Base-by-base conservation (phyloP, 2,113 vertebrate species). In the Saguinus imperator region DNA sequence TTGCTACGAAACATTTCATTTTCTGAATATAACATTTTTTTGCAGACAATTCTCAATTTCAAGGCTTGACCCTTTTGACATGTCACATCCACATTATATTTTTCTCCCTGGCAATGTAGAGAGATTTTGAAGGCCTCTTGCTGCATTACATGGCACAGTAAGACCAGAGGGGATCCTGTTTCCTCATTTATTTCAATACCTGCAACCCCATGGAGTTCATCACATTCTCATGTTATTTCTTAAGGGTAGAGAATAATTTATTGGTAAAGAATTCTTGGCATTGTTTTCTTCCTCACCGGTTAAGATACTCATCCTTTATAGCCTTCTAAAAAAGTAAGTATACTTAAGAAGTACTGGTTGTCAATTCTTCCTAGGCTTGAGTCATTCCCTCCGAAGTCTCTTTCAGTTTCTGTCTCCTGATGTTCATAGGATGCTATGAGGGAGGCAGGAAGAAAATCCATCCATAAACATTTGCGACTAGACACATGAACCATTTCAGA, bases 391-490 rank as follows among this genome's bases (percentile, higher is more conserved):
- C 43, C 25, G 25, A 48, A 91, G 17, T 61, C 76, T 89, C 6
- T 12, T 35, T 43, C 8, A 90, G 48, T 64, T 86, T 95, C 2
- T n/a, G 68, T 80, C 75, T 94, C 58, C 81, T 14, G 72, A 48
- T 79, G 29, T 86, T 89, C 76, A 52, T 90, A 92, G 72, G 80
- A 90, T 96, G 81, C 75, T 96, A 40, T 80, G 21, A 93, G 73
- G 76, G 72, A 91, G 87, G 20, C 57, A 80, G 86, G 4, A 86
- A 94, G 72, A 83, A 50, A 95, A 85, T 94, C 4, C 50, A 95
- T 52, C 76, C 64, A 96, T 72, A 82, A 96, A 77, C 23, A 3
- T 89, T 97, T 94, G 64, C 75, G 45, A 4, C 96, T 76, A 94
- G 37, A 82, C 4, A 3, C 50, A 27, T 17, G 25, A 76, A 97